phyloP scores from a whole-genome alignment of 2,797 vertebrate species.

The Microtus agrestis region DNA sequence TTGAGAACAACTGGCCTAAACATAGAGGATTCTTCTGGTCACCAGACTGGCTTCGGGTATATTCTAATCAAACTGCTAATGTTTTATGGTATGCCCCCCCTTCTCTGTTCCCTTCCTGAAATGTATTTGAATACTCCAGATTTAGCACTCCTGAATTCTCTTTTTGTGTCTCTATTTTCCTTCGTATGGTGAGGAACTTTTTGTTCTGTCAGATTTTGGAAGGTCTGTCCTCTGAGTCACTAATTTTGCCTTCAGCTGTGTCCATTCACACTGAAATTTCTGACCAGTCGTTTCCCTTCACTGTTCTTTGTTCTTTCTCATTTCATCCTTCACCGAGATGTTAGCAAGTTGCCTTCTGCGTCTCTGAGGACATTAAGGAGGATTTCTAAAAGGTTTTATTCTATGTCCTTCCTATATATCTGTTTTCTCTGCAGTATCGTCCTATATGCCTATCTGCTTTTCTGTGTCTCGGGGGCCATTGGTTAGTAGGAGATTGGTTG shows the following conservation, averaged over 20 bases:
- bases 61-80: background rate
- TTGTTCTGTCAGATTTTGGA: background rate
- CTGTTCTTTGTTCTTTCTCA: background rate
- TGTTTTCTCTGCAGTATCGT: background rate
- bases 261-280: background rate
- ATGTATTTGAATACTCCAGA: background rate
- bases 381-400: background rate
- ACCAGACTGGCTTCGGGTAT: background rate
- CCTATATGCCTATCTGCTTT: background rate
- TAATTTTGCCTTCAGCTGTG: background rate
- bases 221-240: background rate
- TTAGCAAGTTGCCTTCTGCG: background rate
- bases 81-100: background rate
- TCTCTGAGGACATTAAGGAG: background rate
- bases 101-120: background rate
- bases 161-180: constrained; percentile 9
- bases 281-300: background rate
- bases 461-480: background rate
- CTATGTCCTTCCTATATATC: background rate
- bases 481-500: background rate
- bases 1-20: background rate
- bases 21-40: background rate
- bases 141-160: background rate
- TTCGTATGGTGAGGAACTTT: background rate
- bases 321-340: background rate